Conservation (phyloP, 2,797 vertebrate genomes). For the Ispidina picta region DNA sequence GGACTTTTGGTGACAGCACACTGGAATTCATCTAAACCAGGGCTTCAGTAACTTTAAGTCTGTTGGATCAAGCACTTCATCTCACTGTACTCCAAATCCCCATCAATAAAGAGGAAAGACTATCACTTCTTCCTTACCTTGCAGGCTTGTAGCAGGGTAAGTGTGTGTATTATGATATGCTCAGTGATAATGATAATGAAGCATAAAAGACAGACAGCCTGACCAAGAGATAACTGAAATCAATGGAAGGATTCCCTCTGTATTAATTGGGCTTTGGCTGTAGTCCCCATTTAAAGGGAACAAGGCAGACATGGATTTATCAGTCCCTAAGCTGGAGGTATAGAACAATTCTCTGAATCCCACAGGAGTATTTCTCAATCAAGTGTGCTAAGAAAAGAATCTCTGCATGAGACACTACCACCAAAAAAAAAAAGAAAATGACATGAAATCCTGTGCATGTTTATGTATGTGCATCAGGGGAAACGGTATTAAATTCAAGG, state of each 20-base stretch:
- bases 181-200: conserved; percentile 31
- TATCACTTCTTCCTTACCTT: neutral
- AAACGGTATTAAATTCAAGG: conserved; percentile 53
- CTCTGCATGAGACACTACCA: conserved; percentile 16
- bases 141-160: neutral
- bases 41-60: neutral
- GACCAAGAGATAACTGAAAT: conserved; percentile 34
- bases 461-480: conserved; percentile 38
- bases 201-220: neutral
- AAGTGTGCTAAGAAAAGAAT: conserved; percentile 38
- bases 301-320: neutral
- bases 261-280: conserved; percentile 41
- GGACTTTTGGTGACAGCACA: neutral
- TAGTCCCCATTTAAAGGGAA: conserved; percentile 21
- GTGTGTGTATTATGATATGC: neutral
- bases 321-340: neutral
- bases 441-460: conserved; percentile 11
- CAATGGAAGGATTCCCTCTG: conserved; percentile 17
- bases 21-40: neutral
- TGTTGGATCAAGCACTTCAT: conserved; percentile 3
- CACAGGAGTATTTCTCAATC: conserved; percentile 44
- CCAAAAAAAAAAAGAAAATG: neutral
- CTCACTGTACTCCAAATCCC: neutral
- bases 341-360: conserved; percentile 37
- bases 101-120: neutral